Evolutionary conservation across 2,888 invertebrate species (phyloP), one percentile per base, ranked within the genome.

Genomic region (Patella ulyssiponensis): DNA sequence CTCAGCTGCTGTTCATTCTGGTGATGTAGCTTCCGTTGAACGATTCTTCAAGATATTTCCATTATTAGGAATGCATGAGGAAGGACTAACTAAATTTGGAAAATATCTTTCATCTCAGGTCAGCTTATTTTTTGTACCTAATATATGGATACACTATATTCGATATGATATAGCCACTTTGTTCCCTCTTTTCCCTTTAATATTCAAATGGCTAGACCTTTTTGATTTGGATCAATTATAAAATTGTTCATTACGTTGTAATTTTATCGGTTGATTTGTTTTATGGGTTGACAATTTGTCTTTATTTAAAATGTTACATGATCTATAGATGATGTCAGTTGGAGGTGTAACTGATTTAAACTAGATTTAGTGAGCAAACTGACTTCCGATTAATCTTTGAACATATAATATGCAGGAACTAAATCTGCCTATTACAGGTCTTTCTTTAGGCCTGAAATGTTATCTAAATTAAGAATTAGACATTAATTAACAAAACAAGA

Each of bases 41-140:
- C 93, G 98, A 77, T 96, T 98, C 90, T 99, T 99, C 92, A 98
- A 98, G 92, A 95, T 99, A 88, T 99, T 98, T 92, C 99, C 99
- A 0, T 93, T 98, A 79, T 93, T 99, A 12, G 97, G 97, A 23
- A 95, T 96, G 92, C 96, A 98, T 80, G 94, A 95, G 69, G 96
- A 96, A 86, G 99, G 99, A 0, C 94, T 99, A 17, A 94, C 94
- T 79, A 95, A 96, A 86, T 97, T 98, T 89, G 96, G 97, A 53
- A 94, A 94, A 71, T 98, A 97, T 91, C 93, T 98, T 14, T 95
- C 96, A 82, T 93, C 94, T 14, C 97, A 96, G 94, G 95, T 91
- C 52, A 73, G 79, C 27, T 5, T 44, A 44, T 7, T 33, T 54
- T 76, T 52, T 69, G 69, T 69, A 15, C 17, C 33, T 33, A 3